Percentiles rank a stretch among this genome's conserved stretches.
phyloP scores from a whole-genome alignment of 2,888 invertebrate genomes.

The Drosophila tanythrix region DNA sequence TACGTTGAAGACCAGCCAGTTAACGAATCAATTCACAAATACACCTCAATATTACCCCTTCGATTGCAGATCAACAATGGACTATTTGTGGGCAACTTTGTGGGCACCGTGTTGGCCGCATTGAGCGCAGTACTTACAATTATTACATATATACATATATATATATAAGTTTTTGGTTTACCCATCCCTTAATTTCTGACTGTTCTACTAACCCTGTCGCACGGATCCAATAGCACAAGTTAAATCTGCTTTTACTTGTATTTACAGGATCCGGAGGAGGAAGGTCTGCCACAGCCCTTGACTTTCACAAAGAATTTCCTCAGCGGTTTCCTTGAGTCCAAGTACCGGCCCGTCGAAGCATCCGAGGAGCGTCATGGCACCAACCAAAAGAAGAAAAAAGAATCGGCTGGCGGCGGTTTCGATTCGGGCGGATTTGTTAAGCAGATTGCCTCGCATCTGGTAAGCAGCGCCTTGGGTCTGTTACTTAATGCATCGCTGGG shows the following conservation, averaged over 20 bases:
- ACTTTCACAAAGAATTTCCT: conserved; percentile 81
- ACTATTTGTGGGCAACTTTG: conserved; percentile 83
- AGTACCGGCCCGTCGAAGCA: conserved; percentile 72
- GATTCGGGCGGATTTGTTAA: conserved; percentile 83
- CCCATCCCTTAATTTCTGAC: conserved; percentile 18
- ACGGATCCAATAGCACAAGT: too few species aligned
- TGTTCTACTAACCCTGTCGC: conserved; percentile 51
- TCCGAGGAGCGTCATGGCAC: conserved; percentile 68
- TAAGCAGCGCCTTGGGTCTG: conserved; percentile 81
- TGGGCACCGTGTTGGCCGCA: conserved; percentile 84
- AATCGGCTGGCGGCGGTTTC: conserved; percentile 52
- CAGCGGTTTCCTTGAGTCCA: conserved; percentile 79
- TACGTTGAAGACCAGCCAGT: conserved; percentile 40
- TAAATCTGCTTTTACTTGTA: neutral
- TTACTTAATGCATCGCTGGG: conserved; percentile 82
- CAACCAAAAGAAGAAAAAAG: conserved; percentile 49
- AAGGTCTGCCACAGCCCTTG: conserved; percentile 82
- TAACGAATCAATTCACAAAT: too few species aligned
- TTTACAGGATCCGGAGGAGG: conserved; percentile 84
- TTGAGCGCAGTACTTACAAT: conserved; percentile 84
- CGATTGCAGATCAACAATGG: conserved; percentile 83
- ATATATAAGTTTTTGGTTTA: neutral
- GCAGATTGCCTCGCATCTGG: conserved; percentile 82
- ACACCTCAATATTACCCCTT: neutral
- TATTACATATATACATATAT: neutral